Base-by-base conservation (phyloP, 2,888 invertebrate species). In the Cryptus armator region DNA sequence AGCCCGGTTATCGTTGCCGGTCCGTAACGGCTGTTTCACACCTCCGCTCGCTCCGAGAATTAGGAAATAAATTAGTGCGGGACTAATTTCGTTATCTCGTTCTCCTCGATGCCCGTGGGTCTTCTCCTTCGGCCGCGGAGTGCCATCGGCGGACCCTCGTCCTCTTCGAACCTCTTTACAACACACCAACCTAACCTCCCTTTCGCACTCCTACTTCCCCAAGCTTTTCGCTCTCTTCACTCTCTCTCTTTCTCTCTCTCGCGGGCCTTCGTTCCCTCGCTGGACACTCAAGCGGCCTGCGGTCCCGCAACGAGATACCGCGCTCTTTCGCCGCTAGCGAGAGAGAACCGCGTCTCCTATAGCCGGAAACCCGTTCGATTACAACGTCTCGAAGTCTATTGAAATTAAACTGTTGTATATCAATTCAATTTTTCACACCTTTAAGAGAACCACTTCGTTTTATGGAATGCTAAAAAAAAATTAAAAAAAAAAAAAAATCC, bases 41-140 rank as follows among this genome's bases (percentile, higher is more conserved):
- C 93, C 93, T 93, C 92, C 92, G 92, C 92, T 92, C 90, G 91
- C 88, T 86, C 72, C 91, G 91, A 88, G 92, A 93, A 93, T 93
- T 93, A 93, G 93, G 93, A 92, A 92, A 93, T 93, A 93, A 93
- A 93, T 93, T 93, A 93, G 93, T 91, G 89, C 89, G 92, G 91
- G 91, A 92, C 93, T 93, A 93, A 93, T 93, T 93, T 93, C 90
- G 93, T 93, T 93, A 93, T 93, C 93, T 93, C 90, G 87, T 81
- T 88, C 87, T 89, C 89, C 89, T 87, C 81, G 82, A 84, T 78
- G 74, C 64, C 81, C 64, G 81, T 77, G 84, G 82, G 37, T 37
- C 37, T 37, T 37, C 37, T 85, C 62, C 29, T 19, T 37, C n/a
- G 37, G 24, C 7, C 71, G 37, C 53, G 71, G 37, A 56, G 56